Percentiles rank a stretch among this genome's conserved stretches.
phyloP scores from a whole-genome alignment of 2,797 vertebrate species.

The Gallinago solitaria region DNA sequence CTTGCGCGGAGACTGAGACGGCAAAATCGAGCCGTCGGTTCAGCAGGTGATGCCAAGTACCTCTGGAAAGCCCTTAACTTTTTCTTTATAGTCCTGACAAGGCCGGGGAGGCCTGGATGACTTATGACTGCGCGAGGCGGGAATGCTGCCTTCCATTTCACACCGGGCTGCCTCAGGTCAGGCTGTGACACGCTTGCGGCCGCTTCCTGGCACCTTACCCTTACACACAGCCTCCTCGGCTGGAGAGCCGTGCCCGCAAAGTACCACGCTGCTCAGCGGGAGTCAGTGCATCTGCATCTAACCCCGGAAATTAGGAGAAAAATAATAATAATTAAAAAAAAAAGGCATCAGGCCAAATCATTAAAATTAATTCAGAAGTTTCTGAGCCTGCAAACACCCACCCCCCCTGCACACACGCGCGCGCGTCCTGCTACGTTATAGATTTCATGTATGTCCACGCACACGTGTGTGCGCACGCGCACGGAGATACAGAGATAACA shows the following conservation, averaged over 20 bases:
- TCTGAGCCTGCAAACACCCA: neutral
- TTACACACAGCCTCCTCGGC: neutral
- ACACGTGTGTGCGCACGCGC: neutral
- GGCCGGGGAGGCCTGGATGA: conserved; percentile 37
- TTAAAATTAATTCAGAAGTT: neutral
- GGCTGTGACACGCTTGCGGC: neutral
- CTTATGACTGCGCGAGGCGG: neutral
- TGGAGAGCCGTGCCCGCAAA: neutral
- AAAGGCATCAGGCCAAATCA: neutral
- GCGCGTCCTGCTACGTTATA: neutral
- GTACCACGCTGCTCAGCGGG: neutral
- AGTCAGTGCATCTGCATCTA: neutral
- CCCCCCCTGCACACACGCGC: neutral
- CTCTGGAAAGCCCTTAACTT: conserved; percentile 8
- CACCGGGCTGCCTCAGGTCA: neutral
- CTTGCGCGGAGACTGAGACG: neutral
- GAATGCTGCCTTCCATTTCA: neutral
- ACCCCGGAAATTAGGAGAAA: neutral
- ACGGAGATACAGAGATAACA: neutral
- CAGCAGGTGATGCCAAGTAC: neutral
- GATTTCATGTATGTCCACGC: neutral
- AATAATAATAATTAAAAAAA: neutral
- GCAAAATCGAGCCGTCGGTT: neutral
- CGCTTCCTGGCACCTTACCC: neutral
- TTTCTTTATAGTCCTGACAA: neutral